Evolutionary conservation across 2,888 invertebrate genomes (phyloP), one percentile per base, ranked within the genome.

Genomic region (Apoderus coryli): DNA sequence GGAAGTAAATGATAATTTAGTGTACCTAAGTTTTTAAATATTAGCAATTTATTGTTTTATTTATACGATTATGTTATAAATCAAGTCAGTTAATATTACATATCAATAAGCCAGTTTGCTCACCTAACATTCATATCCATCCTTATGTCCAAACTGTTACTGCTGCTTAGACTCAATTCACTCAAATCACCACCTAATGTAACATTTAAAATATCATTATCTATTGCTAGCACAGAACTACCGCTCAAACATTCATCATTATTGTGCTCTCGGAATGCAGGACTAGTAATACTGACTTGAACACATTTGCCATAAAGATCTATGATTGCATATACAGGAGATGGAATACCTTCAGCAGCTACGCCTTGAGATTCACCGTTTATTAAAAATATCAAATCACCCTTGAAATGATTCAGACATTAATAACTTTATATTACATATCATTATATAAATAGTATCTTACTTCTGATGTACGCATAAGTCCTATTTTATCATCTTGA

Each of bases 351-450:
- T 42, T 64, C 67, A 1, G 81, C 85, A 3, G 89, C 92, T 19
- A 85, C 67, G 1, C 92, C 92, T 54, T 89, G 84, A 12, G 86
- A 80, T 43, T 77, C 70, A 2, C 86, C 88, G 56, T 92, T 92
- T 10, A 92, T 69, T 53, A 76, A 89, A 57, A 90, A 89, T 49
- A 86, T 69, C 35, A 93, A 61, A 46, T 86, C 85, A 5, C 78
- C 79, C 72, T 82, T 35, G 25, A 41, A 44, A 24, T 14, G 30
- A 22, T 13, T 14, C 7, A 3, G n/a, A n/a, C n/a, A n/a, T n/a
- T n/a, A 23, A 25, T 24, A 29, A 22, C 5, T 4, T 26, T 10
- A 14, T 24, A 9, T 26, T 24, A 25, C 7, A 6, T 15, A 23
- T 11, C 4, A n/a, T n/a, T n/a, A n/a, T n/a, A n/a, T n/a, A n/a